Percentiles rank a stretch among this genome's conserved stretches.
These are phyloP conservation scores for Lithophane ornitopus DNA, from an alignment of 2,888 invertebrate genomes.

Conservation along the genomic window DNA sequence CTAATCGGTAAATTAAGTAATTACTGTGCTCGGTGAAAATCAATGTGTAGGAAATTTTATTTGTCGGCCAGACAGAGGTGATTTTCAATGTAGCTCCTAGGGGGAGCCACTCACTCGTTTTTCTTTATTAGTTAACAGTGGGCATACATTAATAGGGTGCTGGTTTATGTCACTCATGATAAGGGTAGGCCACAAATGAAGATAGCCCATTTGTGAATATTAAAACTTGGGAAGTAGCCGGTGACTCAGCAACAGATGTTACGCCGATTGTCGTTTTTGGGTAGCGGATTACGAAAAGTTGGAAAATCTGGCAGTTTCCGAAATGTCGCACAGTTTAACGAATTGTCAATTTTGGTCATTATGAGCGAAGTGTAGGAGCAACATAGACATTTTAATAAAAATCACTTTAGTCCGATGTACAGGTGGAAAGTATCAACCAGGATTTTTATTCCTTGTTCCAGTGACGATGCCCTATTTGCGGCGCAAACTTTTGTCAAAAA, in stretches of 20 bases:
- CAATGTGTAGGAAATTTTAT: conserved; percentile 87
- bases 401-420: too few species aligned
- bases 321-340: neutral
- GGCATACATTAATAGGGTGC: conserved; percentile 71
- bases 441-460: conserved; percentile 1
- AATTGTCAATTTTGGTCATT: conserved; percentile 6
- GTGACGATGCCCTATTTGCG: conserved; percentile 3
- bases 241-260: conserved; percentile 53
- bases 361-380: neutral
- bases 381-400: too few species aligned
- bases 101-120: conserved; percentile 72
- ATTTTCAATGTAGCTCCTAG: conserved; percentile 76
- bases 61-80: conserved; percentile 78
- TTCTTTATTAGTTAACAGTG: conserved; percentile 75
- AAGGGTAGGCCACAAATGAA: conserved; percentile 60
- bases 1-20: conserved; percentile 87
- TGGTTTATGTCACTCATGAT: conserved; percentile 71
- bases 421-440: conserved; percentile 1
- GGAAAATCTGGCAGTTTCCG: conserved; percentile 13
- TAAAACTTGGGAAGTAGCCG: conserved; percentile 52
- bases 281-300: conserved; percentile 9
- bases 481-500: conserved; percentile 23
- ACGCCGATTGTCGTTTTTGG: conserved; percentile 37
- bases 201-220: conserved; percentile 59
- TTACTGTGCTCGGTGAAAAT: conserved; percentile 83